A percentile compares a stretch with the other conserved stretches of the same genome.
Conservation (phyloP, 2,797 vertebrate species). For the Acanthiza pusilla region DNA sequence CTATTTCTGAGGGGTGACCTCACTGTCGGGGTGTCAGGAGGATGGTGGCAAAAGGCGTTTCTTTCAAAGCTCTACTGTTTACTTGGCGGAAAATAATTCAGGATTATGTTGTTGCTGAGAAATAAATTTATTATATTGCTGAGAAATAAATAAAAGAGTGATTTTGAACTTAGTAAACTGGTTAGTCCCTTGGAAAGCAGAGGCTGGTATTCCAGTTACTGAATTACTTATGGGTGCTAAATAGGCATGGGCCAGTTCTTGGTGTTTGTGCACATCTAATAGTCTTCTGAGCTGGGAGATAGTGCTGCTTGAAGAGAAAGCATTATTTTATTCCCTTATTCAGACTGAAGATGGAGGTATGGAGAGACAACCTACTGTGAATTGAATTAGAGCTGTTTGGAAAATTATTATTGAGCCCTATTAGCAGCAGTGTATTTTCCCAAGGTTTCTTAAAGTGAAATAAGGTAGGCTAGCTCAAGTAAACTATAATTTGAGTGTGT, state of each 20-base stretch:
- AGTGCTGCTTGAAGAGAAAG: neutral
- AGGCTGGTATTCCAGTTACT: neutral
- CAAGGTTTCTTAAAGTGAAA: neutral
- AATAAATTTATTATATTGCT: neutral
- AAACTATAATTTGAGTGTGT: neutral
- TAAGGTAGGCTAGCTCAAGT: neutral
- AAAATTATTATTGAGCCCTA: neutral
- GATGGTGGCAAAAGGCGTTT: neutral
- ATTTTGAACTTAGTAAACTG: neutral
- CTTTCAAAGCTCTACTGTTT: neutral
- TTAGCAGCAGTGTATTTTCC: neutral
- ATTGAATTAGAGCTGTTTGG: neutral
- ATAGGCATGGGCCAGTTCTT: neutral
- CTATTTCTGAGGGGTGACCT: slow-evolving; percentile 43
- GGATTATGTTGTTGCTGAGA: neutral
- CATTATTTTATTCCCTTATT: neutral
- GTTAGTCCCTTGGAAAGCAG: neutral
- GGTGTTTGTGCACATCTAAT: neutral
- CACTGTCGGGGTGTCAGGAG: neutral
- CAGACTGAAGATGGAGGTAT: neutral
- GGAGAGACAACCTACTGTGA: neutral
- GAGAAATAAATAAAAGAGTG: neutral
- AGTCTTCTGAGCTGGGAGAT: neutral
- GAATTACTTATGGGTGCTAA: neutral
- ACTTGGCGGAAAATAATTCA: neutral